Evolutionary conservation across 2,888 invertebrate species (phyloP), one percentile per base, ranked within the genome.

Genomic region (Beris chalybata): DNA sequence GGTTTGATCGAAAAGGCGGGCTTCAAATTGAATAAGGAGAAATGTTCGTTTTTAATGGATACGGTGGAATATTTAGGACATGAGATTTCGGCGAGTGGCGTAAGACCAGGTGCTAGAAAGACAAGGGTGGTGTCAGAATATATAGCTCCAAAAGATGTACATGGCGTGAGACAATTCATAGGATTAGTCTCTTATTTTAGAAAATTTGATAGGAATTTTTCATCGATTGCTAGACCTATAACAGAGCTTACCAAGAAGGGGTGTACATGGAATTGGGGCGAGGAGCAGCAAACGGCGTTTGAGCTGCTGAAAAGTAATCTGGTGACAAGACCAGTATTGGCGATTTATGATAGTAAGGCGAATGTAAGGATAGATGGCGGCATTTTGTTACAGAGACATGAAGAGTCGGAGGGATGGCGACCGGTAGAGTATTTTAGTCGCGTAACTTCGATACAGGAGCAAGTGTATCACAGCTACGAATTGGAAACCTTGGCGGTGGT

Each of bases 21-120:
- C 2, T 63, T 68, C 30, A 70, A 65, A 1, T 13, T 68, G 11
- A 70, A 68, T 15, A 29, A 47, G 2, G 55, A 61, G 11, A 70
- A 68, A 22, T 68, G 70, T 30, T 55, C 44, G 12, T 70, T 70
- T 22, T 61, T 70, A 4, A 55, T 64, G 43, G 59, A 48, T 2
- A 56, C 61, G 43, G 67, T 70, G 6, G 57, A 61, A 6, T 69
- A 67, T 47, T 48, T 70, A 1, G 70, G 70, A 5, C 64, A 66
- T 15, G 32, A 61, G 38, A 43, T 57, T 12, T n/a, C 9, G 4
- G 9, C 57, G 12, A 15, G 38, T 32, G 56, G 56, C 4, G n/a
- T 57, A 43, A 9, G 12, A 15, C 57, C 57, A 22, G 43, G 43
- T 22, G 32, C 13, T 7, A 4, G 29, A 32, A 57, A 57, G 31